Conservation (phyloP, 2,113 vertebrate genomes). For the Etheostoma spectabile region DNA sequence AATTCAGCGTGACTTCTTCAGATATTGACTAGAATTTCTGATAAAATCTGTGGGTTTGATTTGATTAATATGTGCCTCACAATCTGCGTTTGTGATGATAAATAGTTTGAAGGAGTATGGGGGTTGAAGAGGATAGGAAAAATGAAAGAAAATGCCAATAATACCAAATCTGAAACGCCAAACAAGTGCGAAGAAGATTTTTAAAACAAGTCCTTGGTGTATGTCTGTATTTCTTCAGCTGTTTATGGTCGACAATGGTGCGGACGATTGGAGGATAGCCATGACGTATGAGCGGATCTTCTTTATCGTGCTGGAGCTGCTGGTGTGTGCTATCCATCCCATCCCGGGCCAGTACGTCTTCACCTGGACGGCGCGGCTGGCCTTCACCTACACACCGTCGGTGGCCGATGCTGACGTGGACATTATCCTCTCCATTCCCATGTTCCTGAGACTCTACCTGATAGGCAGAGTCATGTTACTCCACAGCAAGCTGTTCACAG, state of each 20-base stretch:
- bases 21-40: background rate
- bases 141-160: background rate
- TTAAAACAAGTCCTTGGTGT: background rate
- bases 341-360: constrained; percentile 93
- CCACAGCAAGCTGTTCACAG: constrained; percentile 94
- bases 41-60: constrained; percentile 2
- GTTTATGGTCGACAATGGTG: constrained; percentile 97
- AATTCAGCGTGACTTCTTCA: background rate
- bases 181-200: background rate
- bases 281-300: constrained; percentile 94
- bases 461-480: constrained; percentile 94
- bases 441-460: constrained; percentile 96
- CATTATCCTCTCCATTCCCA: constrained; percentile 94
- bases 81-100: background rate
- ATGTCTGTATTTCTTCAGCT: constrained; percentile 80
- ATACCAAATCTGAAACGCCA: background rate
- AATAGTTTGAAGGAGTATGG: background rate
- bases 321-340: constrained; percentile 94
- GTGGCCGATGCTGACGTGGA: constrained; percentile 92
- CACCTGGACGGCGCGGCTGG: constrained; percentile 92
- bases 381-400: constrained; percentile 90
- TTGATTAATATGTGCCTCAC: background rate
- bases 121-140: background rate
- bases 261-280: constrained; percentile 95
- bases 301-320: constrained; percentile 93